Base-by-base conservation (phyloP, 2,113 vertebrate species). In the Pelecanoides urinatrix region DNA sequence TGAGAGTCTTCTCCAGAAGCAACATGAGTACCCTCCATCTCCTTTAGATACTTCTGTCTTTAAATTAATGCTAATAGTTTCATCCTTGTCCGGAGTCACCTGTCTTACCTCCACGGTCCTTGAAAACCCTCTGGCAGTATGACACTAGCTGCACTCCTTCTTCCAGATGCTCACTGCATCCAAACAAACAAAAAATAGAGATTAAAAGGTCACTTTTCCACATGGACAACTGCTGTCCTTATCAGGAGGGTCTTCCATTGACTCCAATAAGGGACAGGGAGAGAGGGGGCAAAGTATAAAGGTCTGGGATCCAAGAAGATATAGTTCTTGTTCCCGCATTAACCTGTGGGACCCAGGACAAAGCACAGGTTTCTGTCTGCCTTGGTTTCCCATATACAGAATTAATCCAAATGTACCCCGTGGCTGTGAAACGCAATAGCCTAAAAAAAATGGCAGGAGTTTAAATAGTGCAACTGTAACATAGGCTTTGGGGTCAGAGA, bases 131-230 rank as follows among this genome's bases (percentile, higher is more conserved):
- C 78, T 63, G 66, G 62, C 71, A 75, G 44, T 0, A 1, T 13
- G 61, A 74, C 38, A 59, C 40, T 59, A 11, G 38, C 80, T 70
- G 50, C 22, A 17, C 13, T 72, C 36, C 42, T 70, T 8, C 45
- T n/a, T 91, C 71, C 77, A 88, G 61, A 55, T 82, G 53, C 38
- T 59, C 62, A 17, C 61, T 61, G n/a, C 44, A 56, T 71, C 61
- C 52, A 45, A 92, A 32, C 26, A 86, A 78, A 42, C 0, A 1
- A 86, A 90, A 86, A 71, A 42, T 13, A 59, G 3, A 36, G 30
- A 74, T 65, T 84, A 77, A 86, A 87, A 49, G 44, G 56, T 85
- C 56, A 44, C 30, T 92, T 93, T 86, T 92, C 81, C 58, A 65
- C 50, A 21, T 62, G 87, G 62, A 75, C 49, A 89, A 59, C n/a